These are phyloP conservation scores for Hirtodrosophila trivittata DNA, from an alignment of 2,888 invertebrate species.

Conservation along the genomic window DNA sequence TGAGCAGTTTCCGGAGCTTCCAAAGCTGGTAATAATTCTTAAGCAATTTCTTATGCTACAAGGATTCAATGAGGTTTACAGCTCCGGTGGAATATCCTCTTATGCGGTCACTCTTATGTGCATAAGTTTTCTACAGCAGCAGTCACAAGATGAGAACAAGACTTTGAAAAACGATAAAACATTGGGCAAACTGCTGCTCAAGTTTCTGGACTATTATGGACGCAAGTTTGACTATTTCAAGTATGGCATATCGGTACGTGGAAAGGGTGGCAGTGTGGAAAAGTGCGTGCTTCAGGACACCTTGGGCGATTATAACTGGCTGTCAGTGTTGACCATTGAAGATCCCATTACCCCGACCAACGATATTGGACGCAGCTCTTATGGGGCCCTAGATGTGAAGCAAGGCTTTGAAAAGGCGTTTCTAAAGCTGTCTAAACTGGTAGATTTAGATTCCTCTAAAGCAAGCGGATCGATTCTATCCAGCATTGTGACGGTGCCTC, in stretches of 20 bases:
- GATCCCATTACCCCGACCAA: slow-evolving; percentile 67
- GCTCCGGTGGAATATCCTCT: slow-evolving; percentile 63
- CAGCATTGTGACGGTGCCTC: slow-evolving; percentile 47
- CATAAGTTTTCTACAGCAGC: slow-evolving; percentile 57
- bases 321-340: slow-evolving; percentile 64
- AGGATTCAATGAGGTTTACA: slow-evolving; percentile 63
- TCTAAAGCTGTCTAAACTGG: slow-evolving; percentile 55
- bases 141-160: slow-evolving; percentile 5
- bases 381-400: slow-evolving; percentile 50
- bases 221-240: slow-evolving; percentile 67
- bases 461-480: slow-evolving; percentile 50
- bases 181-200: slow-evolving; percentile 54
- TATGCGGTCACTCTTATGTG: slow-evolving; percentile 66
- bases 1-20: slow-evolving; percentile 57
- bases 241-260: slow-evolving; percentile 52
- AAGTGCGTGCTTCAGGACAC: slow-evolving; percentile 37
- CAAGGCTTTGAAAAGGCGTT: slow-evolving; percentile 51
- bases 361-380: slow-evolving; percentile 68
- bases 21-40: slow-evolving; percentile 62
- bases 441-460: slow-evolving; percentile 52
- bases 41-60: slow-evolving; percentile 55
- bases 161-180: slow-evolving; percentile 37
- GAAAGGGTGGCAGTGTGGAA: slow-evolving; percentile 36
- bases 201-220: slow-evolving; percentile 67
- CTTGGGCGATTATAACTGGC: slow-evolving; percentile 35